These are phyloP conservation scores for Pristionchus mayeri DNA, from an alignment of 2,888 invertebrate species.

Conservation along the genomic window DNA sequence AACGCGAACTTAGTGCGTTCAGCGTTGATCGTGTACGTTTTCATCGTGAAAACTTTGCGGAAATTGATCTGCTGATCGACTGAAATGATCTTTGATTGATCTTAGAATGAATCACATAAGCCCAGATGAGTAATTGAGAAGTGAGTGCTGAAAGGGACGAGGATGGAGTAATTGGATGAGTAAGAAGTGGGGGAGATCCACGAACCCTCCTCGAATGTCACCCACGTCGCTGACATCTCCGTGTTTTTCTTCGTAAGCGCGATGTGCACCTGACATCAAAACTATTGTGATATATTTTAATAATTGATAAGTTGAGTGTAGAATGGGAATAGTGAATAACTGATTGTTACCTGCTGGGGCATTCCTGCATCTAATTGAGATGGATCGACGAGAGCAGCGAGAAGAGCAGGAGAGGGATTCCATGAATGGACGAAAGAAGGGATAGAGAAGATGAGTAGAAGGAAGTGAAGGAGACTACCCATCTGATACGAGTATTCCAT, in stretches of 20 bases:
- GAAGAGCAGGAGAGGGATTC: neutral
- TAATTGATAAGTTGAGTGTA: no score
- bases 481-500: no score
- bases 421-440: neutral
- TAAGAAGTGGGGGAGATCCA: neutral
- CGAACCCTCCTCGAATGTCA: constrained; percentile 60
- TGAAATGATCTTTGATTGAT: neutral
- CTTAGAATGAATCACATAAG: no score
- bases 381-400: neutral
- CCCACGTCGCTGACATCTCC: constrained; percentile 69
- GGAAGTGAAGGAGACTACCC: no score
- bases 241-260: no score
- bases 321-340: no score
- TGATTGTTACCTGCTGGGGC: constrained; percentile 4
- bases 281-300: no score
- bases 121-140: no score
- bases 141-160: no score
- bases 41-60: constrained; percentile 24
- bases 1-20: neutral
- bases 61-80: constrained; percentile 19
- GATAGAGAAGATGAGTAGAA: neutral
- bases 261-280: no score
- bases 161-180: neutral
- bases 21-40: neutral
- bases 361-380: neutral